Evolutionary conservation across 2,888 invertebrate genomes (phyloP).

Genomic region (Hoplodrina blanda): DNA sequence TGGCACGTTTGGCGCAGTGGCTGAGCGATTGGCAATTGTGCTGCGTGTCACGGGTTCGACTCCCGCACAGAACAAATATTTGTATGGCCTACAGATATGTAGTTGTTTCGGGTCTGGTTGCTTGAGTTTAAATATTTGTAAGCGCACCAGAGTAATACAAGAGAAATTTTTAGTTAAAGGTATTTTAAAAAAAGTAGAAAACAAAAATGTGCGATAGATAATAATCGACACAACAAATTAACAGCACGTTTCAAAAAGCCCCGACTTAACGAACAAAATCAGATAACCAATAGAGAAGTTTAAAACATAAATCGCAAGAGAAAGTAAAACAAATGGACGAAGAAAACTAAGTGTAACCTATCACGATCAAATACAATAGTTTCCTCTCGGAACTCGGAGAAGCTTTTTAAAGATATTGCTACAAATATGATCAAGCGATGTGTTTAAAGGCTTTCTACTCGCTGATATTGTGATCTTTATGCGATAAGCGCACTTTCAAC

Average conservation of each 20-base stretch:
- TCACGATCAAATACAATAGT: slow-evolving; percentile 41
- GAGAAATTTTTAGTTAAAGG: too few species aligned
- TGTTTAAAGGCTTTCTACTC: not conserved
- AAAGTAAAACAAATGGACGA: slow-evolving; percentile 31
- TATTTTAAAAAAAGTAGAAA: too few species aligned
- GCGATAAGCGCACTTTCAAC: not conserved
- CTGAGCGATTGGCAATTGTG: too few species aligned
- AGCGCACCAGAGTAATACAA: too few species aligned
- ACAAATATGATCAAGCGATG: slow-evolving; percentile 5
- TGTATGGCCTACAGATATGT: too few species aligned
- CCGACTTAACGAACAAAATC: slow-evolving; percentile 18
- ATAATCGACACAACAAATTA: slow-evolving; percentile 1
- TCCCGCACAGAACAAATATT: too few species aligned
- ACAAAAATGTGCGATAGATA: too few species aligned
- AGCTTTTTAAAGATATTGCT: slow-evolving; percentile 27
- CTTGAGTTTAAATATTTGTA: too few species aligned
- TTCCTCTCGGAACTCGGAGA: slow-evolving; percentile 12
- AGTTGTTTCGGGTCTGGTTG: too few species aligned
- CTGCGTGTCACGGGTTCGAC: too few species aligned
- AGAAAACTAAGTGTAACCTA: slow-evolving; percentile 49
- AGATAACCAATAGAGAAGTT: slow-evolving; percentile 34
- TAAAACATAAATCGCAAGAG: slow-evolving; percentile 40
- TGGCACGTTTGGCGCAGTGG: too few species aligned
- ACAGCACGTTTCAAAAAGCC: slow-evolving; percentile 18
- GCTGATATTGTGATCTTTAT: not conserved